Evolutionary conservation across 1,140 invertebrate genomes (phyloP), one percentile per base, ranked within the genome.

Genomic region (Holotrichia oblita): DNA sequence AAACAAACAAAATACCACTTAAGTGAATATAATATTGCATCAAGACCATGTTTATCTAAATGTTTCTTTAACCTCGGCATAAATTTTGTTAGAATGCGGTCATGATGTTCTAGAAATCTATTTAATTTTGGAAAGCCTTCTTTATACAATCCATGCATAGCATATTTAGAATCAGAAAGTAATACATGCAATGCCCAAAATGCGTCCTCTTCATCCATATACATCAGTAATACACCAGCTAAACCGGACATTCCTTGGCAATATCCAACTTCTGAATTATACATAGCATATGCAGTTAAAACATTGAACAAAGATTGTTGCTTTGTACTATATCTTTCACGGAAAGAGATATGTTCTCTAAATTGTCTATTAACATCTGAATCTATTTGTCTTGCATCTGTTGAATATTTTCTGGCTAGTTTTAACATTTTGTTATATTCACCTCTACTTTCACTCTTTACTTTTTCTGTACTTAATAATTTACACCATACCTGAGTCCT

Each of bases 1-100:
- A 99, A 99, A 88, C 98, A 99, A 83, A 99, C 98, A 87, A 99
- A 98, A 89, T 99, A 99, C 98, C 99, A 99, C 87, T 99, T 99
- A 20, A 99, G 90, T 61, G 98, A 97, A 88, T 99, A 99, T 24
- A 99, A 90, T 85, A 98, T 95, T 64, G 97, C 93, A 89, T 98
- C 95, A 81, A 99, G 93, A 83, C 97, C 97, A 88, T 98, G 96
- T 86, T 95, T 95, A 86, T 99, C 96, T 84, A 99, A 94, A 89
- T 99, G 98, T 83, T 94, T 95, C 86, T 98, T 97, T 40, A 99
- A 86, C 87, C 98, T 98, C 40, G 98, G 97, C 86, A 99, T 90
- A 86, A 98, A 96, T 88, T 97, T 99, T 79, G 92, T 93, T 84
- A 99, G 91, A 84, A 99, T 96, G 87, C 93, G 95, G 87, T 99